Base-by-base conservation (phyloP, 2,797 vertebrate species). In the Chelon auratus region DNA sequence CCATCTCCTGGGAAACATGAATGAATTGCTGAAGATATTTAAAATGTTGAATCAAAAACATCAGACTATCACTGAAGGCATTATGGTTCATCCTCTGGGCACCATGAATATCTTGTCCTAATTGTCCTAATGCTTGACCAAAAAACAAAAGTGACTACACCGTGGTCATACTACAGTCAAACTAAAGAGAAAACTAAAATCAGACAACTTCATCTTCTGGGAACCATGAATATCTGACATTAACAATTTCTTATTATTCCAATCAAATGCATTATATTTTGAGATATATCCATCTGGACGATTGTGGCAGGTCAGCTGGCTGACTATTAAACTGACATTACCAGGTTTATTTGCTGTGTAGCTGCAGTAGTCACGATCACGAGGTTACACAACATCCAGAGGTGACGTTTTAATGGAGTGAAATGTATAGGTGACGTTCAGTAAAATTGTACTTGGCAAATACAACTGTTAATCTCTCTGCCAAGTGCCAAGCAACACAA, bases 381-480 rank as follows among this genome's bases (percentile, higher is more conserved):
- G 15, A 51, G 56, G 37, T 17, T 33, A 10, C 39, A 50, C n/a
- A 0, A 48, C 22, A 22, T 22, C 22, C 33, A 40, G 14, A 42
- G 1, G 40, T 42, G 14, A 14, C 1, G 14, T n/a, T 45, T 17
- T n/a, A n/a, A 45, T 45, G 4, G 14, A 45, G 17, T 5, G 4
- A 53, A 54, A 54, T 33, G 13, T 15, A 18, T 33, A n/a, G 17
- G 42, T 68, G 30, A 65, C 24, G 50, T 72, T 61, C 9, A 63
- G 26, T 26, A 5, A 66, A 71, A 45, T 7, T 48, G 47, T 0
- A 9, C 47, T 14, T 62, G 45, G 14, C 47, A 65, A 33, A 57
- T 39, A 75, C 51, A 39, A 54, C 64, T 56, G 33, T 68, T 30
- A 33, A 40, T 48, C 12, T 54, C 15, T 60, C n/a, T 70, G 10